These are phyloP conservation scores for Trinectes maculatus DNA, from an alignment of 2,113 vertebrate species.

Conservation along the genomic window DNA sequence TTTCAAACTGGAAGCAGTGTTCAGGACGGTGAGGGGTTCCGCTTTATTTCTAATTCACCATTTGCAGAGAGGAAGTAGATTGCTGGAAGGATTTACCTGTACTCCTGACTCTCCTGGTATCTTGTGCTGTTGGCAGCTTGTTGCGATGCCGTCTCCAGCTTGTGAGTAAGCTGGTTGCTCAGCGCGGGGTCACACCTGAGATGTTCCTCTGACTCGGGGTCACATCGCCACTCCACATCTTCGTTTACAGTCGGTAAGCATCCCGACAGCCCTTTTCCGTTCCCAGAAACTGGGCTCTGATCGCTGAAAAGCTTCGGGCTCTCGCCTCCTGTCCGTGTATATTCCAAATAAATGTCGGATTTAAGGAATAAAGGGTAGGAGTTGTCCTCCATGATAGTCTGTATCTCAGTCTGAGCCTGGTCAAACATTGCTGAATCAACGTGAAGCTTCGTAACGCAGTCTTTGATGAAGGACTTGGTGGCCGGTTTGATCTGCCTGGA, in stretches of 20 bases:
- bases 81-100: slow-evolving; percentile 85
- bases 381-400: slow-evolving; percentile 95
- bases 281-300: slow-evolving; percentile 88
- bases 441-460: slow-evolving; percentile 90
- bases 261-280: slow-evolving; percentile 85
- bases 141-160: slow-evolving; percentile 88
- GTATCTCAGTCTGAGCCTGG: slow-evolving; percentile 97
- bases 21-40: slow-evolving; percentile 40
- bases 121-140: slow-evolving; percentile 80
- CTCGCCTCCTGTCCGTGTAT: slow-evolving; percentile 91
- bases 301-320: slow-evolving; percentile 91
- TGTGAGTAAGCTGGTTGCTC: slow-evolving; percentile 86
- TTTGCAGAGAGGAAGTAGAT: slow-evolving; percentile 53
- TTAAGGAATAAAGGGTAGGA: slow-evolving; percentile 97
- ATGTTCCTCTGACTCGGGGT: slow-evolving; percentile 81
- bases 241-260: slow-evolving; percentile 92
- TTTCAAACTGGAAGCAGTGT: slow-evolving; percentile 61
- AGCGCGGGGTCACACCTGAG: slow-evolving; percentile 79
- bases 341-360: slow-evolving; percentile 97
- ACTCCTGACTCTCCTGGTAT: slow-evolving; percentile 89
- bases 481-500: slow-evolving; percentile 94
- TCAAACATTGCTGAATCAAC: slow-evolving; percentile 97
- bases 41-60: slow-evolving; percentile 68
- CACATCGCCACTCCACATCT: slow-evolving; percentile 92
- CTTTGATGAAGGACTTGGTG: slow-evolving; percentile 97